Base-by-base conservation (phyloP, 1,140 invertebrate species). In the Heliconius melpomene region DNA sequence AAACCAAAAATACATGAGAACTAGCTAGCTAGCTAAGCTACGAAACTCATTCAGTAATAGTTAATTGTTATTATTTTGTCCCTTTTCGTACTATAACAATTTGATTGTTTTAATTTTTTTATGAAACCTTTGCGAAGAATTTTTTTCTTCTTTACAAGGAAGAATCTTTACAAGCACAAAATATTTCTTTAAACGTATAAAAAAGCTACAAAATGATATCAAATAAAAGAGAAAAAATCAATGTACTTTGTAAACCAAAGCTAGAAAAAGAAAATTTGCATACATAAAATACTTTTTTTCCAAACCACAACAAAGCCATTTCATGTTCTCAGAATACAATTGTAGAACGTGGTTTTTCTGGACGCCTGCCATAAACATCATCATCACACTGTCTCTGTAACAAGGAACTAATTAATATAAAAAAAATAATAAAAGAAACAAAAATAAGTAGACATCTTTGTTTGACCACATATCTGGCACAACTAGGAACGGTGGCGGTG, bases 261-360 rank as follows among this genome's bases (percentile, higher is more conserved):
- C 40, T 46, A 46, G 40, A 46, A 36, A 32, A 57, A 7, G 7
- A 57, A 26, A 66, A 29, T 66, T 26, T 16, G 26, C 29, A 9
- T 7, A 7, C 8, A 57, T 23, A 83, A 79, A 75, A 72, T 79
- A 79, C 79, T 74, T 79, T 46, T 84, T 80, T 72, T 66, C 36
- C 73, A 77, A 75, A 36, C 79, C 79, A 85, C 79, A 84, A 86
- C 75, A 85, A 82, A 85, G 80, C 77, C 60, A 66, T 66, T 72
- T 74, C 79, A 36, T 72, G 36, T 78, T 83, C 82, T 84, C 73
- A 79, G 83, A 84, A 81, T 82, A 78, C 74, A 60, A 79, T 75
- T 75, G 36, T 78, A 52, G 50, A 54, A 40, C 20, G 57, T 36
- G 26, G 75, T 46, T 46, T 40, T 50, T 81, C 79, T 85, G 84